phyloP scores from a whole-genome alignment of 2,113 vertebrate species.

The Echinops telfairi region DNA sequence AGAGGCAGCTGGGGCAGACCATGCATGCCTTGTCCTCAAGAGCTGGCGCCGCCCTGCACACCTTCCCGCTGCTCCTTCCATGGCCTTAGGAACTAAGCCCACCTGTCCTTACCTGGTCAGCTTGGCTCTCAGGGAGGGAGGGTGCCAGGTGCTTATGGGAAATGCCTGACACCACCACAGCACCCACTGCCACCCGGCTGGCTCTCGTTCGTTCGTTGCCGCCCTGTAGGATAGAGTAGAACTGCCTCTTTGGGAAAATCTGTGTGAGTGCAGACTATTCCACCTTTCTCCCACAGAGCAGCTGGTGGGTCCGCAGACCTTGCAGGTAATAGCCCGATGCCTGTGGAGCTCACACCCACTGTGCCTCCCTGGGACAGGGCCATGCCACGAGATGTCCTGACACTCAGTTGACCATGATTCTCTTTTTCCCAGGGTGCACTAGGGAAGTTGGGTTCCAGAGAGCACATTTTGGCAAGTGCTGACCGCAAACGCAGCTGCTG shows the following conservation, averaged over 20 bases:
- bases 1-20: background rate
- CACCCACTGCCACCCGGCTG: background rate
- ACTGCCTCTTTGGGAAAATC: too few relatives aligned
- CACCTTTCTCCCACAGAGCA: too few relatives aligned
- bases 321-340: background rate
- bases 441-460: background rate
- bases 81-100: background rate
- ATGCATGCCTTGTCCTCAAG: background rate
- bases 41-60: background rate
- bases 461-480: background rate
- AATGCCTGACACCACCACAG: background rate
- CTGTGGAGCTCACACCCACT: accelerated
- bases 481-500: too few relatives aligned
- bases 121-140: background rate
- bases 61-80: accelerated
- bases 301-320: too few relatives aligned
- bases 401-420: accelerated
- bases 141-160: background rate
- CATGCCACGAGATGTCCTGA: accelerated
- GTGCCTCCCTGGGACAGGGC: background rate
- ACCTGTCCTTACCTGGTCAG: background rate
- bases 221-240: too few relatives aligned
- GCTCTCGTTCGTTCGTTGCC: background rate
- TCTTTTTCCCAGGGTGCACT: background rate
- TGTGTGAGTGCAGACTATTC: too few relatives aligned